Evolutionary conservation across 1,140 invertebrate species (phyloP).

Genomic region (Polyergus mexicanus): DNA sequence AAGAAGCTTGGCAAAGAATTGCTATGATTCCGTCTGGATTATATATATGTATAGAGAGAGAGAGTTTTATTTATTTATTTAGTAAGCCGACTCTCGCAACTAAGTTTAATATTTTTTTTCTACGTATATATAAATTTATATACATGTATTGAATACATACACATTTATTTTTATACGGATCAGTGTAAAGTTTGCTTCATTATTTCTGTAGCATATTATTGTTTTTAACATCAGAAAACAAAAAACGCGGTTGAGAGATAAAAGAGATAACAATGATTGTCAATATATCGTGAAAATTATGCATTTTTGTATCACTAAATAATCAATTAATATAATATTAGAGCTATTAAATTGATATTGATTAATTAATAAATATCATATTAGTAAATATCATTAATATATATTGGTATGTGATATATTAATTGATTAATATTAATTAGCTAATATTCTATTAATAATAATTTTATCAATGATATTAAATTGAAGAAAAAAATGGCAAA

Average conservation of each 20-base stretch:
- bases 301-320: conserved; percentile 29
- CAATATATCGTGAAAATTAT: conserved; percentile 43
- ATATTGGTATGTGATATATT: not conserved
- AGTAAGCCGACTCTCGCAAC: conserved; percentile 76
- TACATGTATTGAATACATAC: conserved; percentile 80
- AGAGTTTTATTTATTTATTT: conserved; percentile 80
- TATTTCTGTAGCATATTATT: conserved; percentile 20
- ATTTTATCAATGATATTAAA: conserved; percentile 13
- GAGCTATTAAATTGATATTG: conserved; percentile 4
- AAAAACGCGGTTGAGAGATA: conserved; percentile 15
- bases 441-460: conserved; percentile 16
- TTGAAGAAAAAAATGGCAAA: conserved; percentile 8
- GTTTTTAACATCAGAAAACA: conserved; percentile 24
- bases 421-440: conserved; percentile 58
- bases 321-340: conserved; percentile 24
- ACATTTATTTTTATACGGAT: conserved; percentile 71
- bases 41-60: conserved; percentile 41
- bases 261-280: not conserved
- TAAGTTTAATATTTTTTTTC: conserved; percentile 76
- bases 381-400: not conserved
- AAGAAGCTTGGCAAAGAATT: not conserved
- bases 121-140: conserved; percentile 80
- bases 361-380: conserved; percentile 18
- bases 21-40: conserved; percentile 40
- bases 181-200: conserved; percentile 38